Evolutionary conservation across 1,140 invertebrate genomes (phyloP).

Genomic region (Drosophila orena): DNA sequence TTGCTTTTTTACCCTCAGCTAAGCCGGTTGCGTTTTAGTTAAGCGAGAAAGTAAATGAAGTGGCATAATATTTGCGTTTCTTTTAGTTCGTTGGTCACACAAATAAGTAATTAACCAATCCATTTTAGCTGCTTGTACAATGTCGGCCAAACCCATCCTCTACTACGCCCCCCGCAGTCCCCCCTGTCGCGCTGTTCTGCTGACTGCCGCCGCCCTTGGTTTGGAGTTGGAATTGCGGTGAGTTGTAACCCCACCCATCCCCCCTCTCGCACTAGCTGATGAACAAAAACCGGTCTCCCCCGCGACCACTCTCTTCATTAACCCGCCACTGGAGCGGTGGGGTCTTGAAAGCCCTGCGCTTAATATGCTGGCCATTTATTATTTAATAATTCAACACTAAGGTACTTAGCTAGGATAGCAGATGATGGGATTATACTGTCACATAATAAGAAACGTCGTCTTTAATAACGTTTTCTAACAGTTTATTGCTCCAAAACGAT

Average conservation of each 20-base stretch:
- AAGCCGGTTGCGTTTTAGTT: slow-evolving; percentile 29
- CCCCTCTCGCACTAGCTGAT: slow-evolving; percentile 25
- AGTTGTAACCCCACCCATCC: slow-evolving; percentile 4
- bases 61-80: slow-evolving; percentile 2
- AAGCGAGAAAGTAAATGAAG: slow-evolving; percentile 1
- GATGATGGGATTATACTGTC: too few species aligned
- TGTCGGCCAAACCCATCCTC: slow-evolving; percentile 79
- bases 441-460: too few species aligned
- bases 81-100: slow-evolving; percentile 16
- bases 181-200: slow-evolving; percentile 88
- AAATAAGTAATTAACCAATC: slow-evolving; percentile 36
- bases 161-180: slow-evolving; percentile 85
- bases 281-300: slow-evolving; percentile 42
- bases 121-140: slow-evolving; percentile 24
- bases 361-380: not conserved
- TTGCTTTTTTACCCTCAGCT: slow-evolving; percentile 19
- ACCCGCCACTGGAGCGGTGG: not conserved
- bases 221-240: slow-evolving; percentile 89
- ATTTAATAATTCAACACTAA: too few species aligned
- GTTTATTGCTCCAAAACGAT: too few species aligned
- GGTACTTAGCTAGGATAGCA: too few species aligned
- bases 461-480: too few species aligned
- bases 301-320: slow-evolving; percentile 2
- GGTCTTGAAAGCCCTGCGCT: not conserved
- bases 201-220: slow-evolving; percentile 88